These are phyloP conservation scores for Pentalonia nigronervosa DNA, from an alignment of 1,140 invertebrate species.

Conservation along the genomic window DNA sequence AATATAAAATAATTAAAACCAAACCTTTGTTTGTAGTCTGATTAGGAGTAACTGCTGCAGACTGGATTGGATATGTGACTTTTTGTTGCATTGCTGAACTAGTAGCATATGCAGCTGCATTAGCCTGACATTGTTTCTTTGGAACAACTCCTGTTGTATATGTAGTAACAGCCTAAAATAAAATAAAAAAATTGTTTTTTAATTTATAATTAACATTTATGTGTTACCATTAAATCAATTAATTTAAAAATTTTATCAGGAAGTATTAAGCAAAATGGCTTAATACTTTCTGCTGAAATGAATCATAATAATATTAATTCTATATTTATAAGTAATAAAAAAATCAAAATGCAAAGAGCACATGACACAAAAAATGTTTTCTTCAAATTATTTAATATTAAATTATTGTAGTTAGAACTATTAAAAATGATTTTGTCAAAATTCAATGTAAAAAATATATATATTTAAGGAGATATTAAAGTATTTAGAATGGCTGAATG, in stretches of 20 bases:
- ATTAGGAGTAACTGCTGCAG: constrained; percentile 28
- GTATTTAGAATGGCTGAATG: no score
- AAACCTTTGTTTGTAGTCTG: constrained; percentile 46
- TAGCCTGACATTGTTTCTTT: constrained; percentile 54
- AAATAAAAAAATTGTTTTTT: not conserved
- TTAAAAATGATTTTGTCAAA: no score
- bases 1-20: not conserved
- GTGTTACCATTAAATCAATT: not conserved
- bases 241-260: not conserved
- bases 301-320: not conserved
- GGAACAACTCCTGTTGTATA: constrained; percentile 50
- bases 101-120: constrained; percentile 56
- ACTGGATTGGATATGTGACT: constrained; percentile 54
- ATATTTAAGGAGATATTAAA: no score
- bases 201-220: not conserved
- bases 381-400: no score
- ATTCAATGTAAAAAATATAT: no score
- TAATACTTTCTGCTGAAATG: not conserved
- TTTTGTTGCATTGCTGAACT: constrained; percentile 57
- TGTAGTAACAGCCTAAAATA: constrained; percentile 41
- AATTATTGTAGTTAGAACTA: no score
- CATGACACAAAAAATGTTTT: no score
- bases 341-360: not conserved
- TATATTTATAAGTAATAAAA: not conserved
- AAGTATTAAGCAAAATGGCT: constrained; percentile 20